Conservation (phyloP, 2,113 vertebrate genomes). For the Rhadina sibilatrix region DNA sequence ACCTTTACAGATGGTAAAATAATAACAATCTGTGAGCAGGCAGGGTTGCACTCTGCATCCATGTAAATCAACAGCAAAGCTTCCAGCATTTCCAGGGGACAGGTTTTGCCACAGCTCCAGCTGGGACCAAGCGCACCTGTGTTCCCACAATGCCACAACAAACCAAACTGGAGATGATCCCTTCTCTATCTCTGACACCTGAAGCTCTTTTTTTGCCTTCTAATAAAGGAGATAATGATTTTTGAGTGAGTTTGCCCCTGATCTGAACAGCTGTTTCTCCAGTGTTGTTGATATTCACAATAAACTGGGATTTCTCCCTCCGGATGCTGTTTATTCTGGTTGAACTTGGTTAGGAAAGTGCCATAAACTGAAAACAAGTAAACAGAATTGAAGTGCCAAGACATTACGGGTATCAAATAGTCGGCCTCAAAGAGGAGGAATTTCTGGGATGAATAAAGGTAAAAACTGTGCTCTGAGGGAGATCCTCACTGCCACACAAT, state of each 20-base stretch:
- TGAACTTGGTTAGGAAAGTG: not conserved
- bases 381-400: not conserved
- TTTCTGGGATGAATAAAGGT: not conserved
- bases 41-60: not conserved
- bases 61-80: not conserved
- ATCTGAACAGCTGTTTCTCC: not conserved
- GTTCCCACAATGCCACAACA: not conserved
- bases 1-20: not conserved
- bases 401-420: rapidly evolving
- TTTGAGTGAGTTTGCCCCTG: not conserved
- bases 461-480: not conserved
- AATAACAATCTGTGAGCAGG: not conserved
- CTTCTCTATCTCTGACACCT: not conserved
- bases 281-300: not conserved
- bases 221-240: not conserved
- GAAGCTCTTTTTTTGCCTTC: not conserved
- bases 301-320: not conserved
- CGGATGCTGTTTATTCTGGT: not conserved
- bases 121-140: not conserved
- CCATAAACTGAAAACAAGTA: not conserved
- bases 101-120: not conserved
- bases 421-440: not conserved
- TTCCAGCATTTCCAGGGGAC: not conserved
- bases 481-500: not conserved
- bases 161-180: not conserved